Evolutionary conservation across 2,113 vertebrate species (phyloP), one percentile per base, ranked within the genome.

Genomic region (Potamarius usumacintae): DNA sequence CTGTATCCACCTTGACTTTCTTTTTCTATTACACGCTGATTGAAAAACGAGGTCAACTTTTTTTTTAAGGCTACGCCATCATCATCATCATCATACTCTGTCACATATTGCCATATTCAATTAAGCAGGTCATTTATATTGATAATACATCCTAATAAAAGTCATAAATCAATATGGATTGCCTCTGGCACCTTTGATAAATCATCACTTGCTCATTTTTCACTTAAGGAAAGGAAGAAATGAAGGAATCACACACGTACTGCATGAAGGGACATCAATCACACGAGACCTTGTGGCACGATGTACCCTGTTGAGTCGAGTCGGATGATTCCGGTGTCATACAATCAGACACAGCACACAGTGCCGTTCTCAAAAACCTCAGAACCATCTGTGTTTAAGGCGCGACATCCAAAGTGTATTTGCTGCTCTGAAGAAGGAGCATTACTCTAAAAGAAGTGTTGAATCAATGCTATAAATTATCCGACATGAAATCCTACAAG

Each of bases 131-230:
- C 42, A 65, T 83, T 67, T 83, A 67, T 83, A 67, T 50, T 14
- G 48, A 25, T 83, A 83, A 83, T 83, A 67, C 48, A 9, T 67
- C 82, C 67, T 83, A 83, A 67, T 83, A 67, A 83, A 83, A 65
- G 20, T 83, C 82, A 52, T 83, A 63, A 83, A 83, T 83, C 82
- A 83, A 63, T 18, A 52, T 4, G 42, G 4, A 52, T 65, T 14
- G 30, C 30, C 2, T 62, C 58, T 48, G 80, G 63, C 34, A 25
- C 57, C 60, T 25, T 12, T 65, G 58, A 63, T 48, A 50, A 48
- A 83, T 27, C 11, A 48, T 65, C 2, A 25, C 22, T 65, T 25
- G 82, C 62, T 83, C 34, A 27, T 67, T 67, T 83, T 65, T 48
- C 80, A 82, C 80, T 63, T 83, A 83, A 67, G 62, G 60, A 83